Evolutionary conservation across 2,113 vertebrate genomes (phyloP), one percentile per base, ranked within the genome.

Genomic region (Furnarius figulus): DNA sequence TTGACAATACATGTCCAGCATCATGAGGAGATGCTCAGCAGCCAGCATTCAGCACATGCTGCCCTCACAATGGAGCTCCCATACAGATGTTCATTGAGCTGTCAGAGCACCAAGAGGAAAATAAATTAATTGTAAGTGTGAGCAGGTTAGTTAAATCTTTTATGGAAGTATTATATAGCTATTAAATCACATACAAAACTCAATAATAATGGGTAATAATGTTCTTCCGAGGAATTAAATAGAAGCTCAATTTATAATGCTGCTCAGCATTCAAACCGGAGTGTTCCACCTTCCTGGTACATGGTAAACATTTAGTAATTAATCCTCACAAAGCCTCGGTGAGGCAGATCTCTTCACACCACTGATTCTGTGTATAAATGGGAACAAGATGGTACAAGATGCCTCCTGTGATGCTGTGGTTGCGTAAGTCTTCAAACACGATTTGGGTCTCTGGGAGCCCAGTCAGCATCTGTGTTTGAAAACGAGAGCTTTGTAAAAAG

Each of bases 291-390:
- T 90, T 94, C 55, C 71, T 30, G 37, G 31, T 68, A 72, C 85
- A 86, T 39, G 94, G 94, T 78, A 92, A 97, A 96, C 94, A 87
- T 89, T 93, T 79, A 39, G 56, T 91, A 95, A 96, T 97, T 95
- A 95, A 89, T 88, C 62, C 88, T 93, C 88, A 92, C 80, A 93
- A 89, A 90, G 80, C 68, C 83, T 90, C 2, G 0, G 56, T 52
- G 65, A 94, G 56, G 83, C 92, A 92, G 83, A 90, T 94, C 89
- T 95, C 86, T 93, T 86, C 92, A 92, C 89, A 68, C 33, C 50
- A 37, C 85, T 90, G 77, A 81, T 75, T 90, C 76, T 75, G n/a
- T 70, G 92, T 58, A 66, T 92, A 89, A 92, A 79, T 5, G 52
- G 61, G 76, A 89, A 96, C 88, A 74, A 76, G 90, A 65, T 72